Conservation (phyloP, 2,888 invertebrate species). For the Leucoma salicis region DNA sequence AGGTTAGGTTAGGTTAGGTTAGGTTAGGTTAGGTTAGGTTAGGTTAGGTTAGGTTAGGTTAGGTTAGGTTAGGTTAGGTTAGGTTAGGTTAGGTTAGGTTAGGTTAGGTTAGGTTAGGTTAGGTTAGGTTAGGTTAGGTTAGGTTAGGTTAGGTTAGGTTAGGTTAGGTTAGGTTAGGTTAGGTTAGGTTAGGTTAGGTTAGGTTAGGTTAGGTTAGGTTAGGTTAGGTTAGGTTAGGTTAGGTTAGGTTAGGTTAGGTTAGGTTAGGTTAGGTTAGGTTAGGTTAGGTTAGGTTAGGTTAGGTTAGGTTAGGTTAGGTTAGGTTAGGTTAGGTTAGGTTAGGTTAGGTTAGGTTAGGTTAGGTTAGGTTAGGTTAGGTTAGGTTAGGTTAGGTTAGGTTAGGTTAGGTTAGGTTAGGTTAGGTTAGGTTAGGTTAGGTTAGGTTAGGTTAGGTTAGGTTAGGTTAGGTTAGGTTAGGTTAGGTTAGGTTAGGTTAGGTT, state of each 20-base stretch:
- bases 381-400: constrained; percentile 5
- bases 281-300: not conserved
- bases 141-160: constrained; percentile 4
- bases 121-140: constrained; percentile 5
- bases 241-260: not conserved
- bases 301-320: not conserved
- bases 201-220: not conserved
- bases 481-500: constrained; percentile 15
- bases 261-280: not conserved
- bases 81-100: constrained; percentile 11
- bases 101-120: constrained; percentile 11
- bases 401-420: constrained; percentile 11
- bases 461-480: constrained; percentile 22
- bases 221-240: not conserved
- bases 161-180: constrained; percentile 5
- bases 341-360: not conserved
- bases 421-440: constrained; percentile 13
- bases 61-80: constrained; percentile 16
- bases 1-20: constrained; percentile 14
- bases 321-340: not conserved
- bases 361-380: not conserved
- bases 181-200: constrained; percentile 3
- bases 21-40: constrained; percentile 12
- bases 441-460: constrained; percentile 16
- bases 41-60: constrained; percentile 14